These are phyloP conservation scores for Asarcornis scutulata DNA, from an alignment of 2,113 vertebrate species.

Conservation along the genomic window DNA sequence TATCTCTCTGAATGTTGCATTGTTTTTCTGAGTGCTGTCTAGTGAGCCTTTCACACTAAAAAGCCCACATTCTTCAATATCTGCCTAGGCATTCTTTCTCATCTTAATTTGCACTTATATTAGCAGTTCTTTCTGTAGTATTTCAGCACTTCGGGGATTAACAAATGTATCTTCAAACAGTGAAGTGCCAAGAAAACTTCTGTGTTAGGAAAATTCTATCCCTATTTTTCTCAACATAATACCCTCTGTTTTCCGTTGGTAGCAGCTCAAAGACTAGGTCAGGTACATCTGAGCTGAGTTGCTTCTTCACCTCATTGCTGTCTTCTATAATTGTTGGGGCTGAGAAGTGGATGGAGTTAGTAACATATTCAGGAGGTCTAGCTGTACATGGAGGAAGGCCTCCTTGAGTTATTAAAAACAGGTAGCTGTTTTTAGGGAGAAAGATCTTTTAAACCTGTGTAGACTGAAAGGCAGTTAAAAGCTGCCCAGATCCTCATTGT, in stretches of 20 bases:
- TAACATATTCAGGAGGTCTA: neutral
- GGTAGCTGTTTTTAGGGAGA: neutral
- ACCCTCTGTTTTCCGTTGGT: neutral
- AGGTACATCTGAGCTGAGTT: neutral
- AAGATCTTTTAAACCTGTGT: neutral
- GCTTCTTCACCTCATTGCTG: neutral
- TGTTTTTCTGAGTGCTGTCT: neutral
- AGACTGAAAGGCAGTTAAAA: neutral
- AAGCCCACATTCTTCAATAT: neutral
- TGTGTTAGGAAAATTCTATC: neutral
- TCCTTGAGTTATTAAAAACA: neutral
- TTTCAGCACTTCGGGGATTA: neutral
- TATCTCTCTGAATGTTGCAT: neutral
- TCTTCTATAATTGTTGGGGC: neutral
- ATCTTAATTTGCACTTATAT: neutral
- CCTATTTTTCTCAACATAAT: neutral
- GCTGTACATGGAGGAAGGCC: accelerated
- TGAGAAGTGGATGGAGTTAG: neutral
- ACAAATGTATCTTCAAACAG: neutral
- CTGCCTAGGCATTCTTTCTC: neutral
- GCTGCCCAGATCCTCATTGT: neutral
- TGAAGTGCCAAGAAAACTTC: too few species aligned
- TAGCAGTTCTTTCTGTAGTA: neutral
- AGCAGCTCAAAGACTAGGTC: neutral
- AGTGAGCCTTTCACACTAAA: neutral